phyloP scores from a whole-genome alignment of 2,113 vertebrate genomes.

The Otocyon megalotis region DNA sequence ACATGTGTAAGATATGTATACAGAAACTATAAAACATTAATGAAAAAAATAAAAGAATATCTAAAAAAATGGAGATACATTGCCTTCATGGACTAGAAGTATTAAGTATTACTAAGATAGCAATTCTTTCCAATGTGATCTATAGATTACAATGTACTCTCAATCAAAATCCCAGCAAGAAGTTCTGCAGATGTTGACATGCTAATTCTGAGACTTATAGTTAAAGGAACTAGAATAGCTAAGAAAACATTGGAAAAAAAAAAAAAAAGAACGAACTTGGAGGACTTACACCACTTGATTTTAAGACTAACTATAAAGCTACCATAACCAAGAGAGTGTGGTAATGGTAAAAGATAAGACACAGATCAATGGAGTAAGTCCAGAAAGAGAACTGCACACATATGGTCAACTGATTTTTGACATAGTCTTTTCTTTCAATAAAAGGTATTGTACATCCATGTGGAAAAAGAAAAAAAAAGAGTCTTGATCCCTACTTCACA shows the following conservation, averaged over 20 bases:
- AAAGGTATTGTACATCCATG: background rate
- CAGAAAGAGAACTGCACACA: background rate
- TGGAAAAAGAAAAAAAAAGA: background rate
- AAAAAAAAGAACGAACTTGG: background rate
- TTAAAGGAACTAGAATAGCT: background rate
- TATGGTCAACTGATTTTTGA: background rate
- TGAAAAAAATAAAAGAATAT: conserved; percentile 3
- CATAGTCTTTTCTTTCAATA: conserved; percentile 37
- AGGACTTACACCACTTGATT: background rate
- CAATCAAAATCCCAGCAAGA: conserved; percentile 7
- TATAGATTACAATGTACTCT: background rate
- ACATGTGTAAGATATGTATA: background rate
- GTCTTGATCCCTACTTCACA: background rate
- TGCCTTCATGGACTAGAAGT: background rate
- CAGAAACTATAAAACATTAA: background rate
- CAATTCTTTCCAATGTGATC: background rate
- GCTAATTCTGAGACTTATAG: background rate
- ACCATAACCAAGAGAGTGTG: background rate
- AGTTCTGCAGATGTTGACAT: background rate
- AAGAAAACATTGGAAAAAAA: background rate
- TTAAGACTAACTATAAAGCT: background rate
- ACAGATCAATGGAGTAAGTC: background rate
- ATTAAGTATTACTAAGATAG: background rate
- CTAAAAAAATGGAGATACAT: background rate
- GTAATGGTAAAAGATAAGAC: background rate